phyloP scores from a whole-genome alignment of 92 coral and sea anemone species.

The Pocillopora grandis region DNA sequence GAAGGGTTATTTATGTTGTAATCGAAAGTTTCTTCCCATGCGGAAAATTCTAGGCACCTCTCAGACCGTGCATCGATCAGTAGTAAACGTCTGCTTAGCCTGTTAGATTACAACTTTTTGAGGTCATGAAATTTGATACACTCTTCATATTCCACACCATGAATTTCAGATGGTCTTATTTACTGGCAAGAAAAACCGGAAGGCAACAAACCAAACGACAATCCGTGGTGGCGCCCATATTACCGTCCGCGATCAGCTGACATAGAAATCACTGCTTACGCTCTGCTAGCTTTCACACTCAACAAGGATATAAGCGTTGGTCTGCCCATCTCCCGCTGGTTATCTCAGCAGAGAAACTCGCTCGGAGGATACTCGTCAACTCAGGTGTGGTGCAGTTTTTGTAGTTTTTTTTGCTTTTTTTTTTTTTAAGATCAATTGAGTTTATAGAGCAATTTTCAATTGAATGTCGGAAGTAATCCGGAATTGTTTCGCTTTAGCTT shows the following conservation, averaged over 20 bases:
- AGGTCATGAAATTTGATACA: no score
- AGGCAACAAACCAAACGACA: constrained; percentile 24
- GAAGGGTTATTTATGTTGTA: no score
- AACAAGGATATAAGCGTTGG: constrained; percentile 64
- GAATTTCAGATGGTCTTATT: constrained; percentile 70
- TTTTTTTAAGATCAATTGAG: no score
- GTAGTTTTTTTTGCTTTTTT: no score
- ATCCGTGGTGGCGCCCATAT: constrained; percentile 81
- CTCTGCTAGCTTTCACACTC: constrained; percentile 61
- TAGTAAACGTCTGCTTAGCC: neutral
- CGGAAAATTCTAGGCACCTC: no score
- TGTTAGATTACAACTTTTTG: neutral
- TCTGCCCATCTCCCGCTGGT: constrained; percentile 88
- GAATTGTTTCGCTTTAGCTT: no score
- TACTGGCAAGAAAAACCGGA: constrained; percentile 76
- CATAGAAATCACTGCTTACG: constrained; percentile 96
- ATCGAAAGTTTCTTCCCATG: no score
- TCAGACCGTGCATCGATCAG: no score
- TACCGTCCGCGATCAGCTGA: constrained; percentile 94
- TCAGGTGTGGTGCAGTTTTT: constrained; percentile 48
- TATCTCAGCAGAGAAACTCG: constrained; percentile 90
- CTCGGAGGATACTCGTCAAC: constrained; percentile 94
- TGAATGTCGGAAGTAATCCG: no score
- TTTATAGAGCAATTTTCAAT: no score
- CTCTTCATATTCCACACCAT: neutral